Evolutionary conservation across 2,797 vertebrate species (phyloP).

Genomic region (Notolabrus celidotus): DNA sequence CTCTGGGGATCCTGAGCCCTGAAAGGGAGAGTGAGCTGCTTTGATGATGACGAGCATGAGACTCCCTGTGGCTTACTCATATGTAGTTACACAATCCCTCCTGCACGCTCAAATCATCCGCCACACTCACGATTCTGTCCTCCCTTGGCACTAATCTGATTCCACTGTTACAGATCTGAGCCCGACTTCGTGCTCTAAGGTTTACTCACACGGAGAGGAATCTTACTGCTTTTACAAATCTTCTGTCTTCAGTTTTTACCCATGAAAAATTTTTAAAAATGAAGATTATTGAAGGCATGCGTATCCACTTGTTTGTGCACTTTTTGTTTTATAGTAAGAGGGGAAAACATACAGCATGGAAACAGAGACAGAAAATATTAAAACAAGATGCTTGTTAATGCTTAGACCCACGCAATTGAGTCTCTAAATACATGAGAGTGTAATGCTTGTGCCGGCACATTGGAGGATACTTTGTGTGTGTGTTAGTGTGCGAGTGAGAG

Average conservation of each 20-base stretch:
- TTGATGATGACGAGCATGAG: not conserved
- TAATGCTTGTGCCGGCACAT: not conserved
- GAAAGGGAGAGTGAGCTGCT: not conserved
- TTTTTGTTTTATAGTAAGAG: no score
- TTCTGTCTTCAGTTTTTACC: no score
- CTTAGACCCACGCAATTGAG: not conserved
- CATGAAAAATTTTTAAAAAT: no score
- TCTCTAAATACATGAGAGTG: not conserved
- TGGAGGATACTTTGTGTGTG: no score
- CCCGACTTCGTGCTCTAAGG: not conserved
- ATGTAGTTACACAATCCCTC: not conserved
- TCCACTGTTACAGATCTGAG: not conserved
- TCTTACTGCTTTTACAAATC: not conserved
- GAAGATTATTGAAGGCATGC: not conserved
- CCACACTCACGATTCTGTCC: not conserved
- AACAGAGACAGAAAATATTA: not conserved
- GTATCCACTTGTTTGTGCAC: not conserved
- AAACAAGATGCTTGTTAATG: no score
- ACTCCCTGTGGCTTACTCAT: not conserved
- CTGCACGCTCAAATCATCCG: not conserved
- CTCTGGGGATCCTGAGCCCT: not conserved
- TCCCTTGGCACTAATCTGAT: constrained; percentile 10
- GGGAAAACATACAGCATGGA: not conserved
- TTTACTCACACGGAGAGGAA: not conserved
- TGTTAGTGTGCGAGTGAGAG: not conserved